Evolutionary conservation across 2,888 invertebrate species (phyloP).

Genomic region (Cheilosia grossa): DNA sequence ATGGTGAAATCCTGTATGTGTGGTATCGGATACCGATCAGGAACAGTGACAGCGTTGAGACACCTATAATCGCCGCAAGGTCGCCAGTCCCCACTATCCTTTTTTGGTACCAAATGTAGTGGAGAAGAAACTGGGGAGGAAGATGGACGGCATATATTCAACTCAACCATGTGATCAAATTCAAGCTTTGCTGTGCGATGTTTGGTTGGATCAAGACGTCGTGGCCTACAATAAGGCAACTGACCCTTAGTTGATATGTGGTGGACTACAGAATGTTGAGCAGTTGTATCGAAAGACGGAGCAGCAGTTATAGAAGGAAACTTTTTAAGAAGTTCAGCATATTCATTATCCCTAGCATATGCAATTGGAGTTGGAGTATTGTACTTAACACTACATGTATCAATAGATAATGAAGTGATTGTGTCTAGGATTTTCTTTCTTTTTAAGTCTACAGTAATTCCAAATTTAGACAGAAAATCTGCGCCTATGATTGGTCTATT

Average conservation of each 20-base stretch:
- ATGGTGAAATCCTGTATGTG: slow-evolving; percentile 4
- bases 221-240: slow-evolving; percentile 24
- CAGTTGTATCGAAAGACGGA: slow-evolving; percentile 17
- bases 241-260: no score
- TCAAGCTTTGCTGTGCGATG: slow-evolving; percentile 26
- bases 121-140: not conserved
- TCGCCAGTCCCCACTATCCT: slow-evolving; percentile 4
- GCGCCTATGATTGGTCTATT: no score
- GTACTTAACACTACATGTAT: slow-evolving; percentile 7
- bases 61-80: not conserved
- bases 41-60: slow-evolving; percentile 3
- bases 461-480: no score
- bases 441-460: not conserved
- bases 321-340: slow-evolving; percentile 12
- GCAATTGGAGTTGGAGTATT: slow-evolving; percentile 13
- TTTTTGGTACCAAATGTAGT: slow-evolving; percentile 3
- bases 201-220: slow-evolving; percentile 16
- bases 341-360: not conserved
- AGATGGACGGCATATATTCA: slow-evolving; percentile 7
- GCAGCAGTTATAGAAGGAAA: slow-evolving; percentile 16
- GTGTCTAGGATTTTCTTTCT: slow-evolving; percentile 20
- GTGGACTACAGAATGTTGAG: slow-evolving; percentile 10
- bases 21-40: slow-evolving; percentile 2
- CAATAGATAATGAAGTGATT: slow-evolving; percentile 6
- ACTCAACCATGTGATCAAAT: slow-evolving; percentile 15